These are phyloP conservation scores for Peucedramus taeniatus DNA, from an alignment of 2,113 vertebrate species.

Conservation along the genomic window DNA sequence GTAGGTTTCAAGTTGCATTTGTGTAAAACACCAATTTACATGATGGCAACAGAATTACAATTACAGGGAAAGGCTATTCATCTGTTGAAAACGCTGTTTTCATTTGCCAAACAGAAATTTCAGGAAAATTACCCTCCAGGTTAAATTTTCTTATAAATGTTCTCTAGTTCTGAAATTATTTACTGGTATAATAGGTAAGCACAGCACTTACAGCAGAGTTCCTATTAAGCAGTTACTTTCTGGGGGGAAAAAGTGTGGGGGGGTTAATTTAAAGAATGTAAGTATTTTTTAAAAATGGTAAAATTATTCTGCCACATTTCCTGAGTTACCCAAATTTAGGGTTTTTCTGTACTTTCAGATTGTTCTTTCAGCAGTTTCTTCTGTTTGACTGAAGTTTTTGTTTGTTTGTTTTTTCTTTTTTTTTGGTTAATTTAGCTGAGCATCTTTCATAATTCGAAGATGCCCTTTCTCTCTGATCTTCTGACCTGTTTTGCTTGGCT, in stretches of 20 bases:
- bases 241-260: rapidly evolving
- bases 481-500: not conserved
- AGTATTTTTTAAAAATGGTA: not conserved
- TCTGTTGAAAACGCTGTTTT: conserved; percentile 13
- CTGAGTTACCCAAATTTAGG: not conserved
- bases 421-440: not conserved
- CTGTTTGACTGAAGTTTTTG: not conserved
- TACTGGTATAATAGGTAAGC: not conserved
- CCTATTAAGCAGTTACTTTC: not conserved
- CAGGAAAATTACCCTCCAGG: conserved; percentile 35
- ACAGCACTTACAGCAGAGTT: not conserved
- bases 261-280: not conserved
- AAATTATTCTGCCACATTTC: not conserved
- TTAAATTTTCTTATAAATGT: conserved; percentile 29
- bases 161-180: conserved; percentile 32
- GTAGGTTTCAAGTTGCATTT: conserved; percentile 20
- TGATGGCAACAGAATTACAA: conserved; percentile 14
- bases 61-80: conserved; percentile 12
- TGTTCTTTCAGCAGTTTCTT: not conserved
- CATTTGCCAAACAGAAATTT: conserved; percentile 47
- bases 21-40: conserved; percentile 13
- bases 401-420: not conserved
- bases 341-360: not conserved
- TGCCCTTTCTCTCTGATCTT: not conserved
- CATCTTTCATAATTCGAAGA: not conserved